These are phyloP conservation scores for Albula glossodonta DNA, from an alignment of 2,113 vertebrate genomes.

Conservation along the genomic window DNA sequence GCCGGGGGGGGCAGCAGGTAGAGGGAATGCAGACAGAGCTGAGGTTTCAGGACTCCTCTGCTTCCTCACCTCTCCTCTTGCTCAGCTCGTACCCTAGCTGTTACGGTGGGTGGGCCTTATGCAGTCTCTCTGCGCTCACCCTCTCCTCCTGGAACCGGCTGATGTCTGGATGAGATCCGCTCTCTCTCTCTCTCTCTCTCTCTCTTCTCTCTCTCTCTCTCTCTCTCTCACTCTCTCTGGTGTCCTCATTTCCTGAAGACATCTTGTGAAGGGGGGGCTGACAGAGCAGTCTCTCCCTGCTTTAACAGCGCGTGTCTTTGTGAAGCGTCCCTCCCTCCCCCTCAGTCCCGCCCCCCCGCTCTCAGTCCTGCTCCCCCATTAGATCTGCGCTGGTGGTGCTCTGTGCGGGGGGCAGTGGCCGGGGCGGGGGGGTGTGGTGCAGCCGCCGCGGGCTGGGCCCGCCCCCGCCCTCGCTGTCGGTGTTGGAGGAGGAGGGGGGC, in stretches of 20 bases:
- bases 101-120: no score
- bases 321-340: not conserved
- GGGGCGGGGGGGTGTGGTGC: slow-evolving; percentile 78
- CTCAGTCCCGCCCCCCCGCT: slow-evolving; percentile 58
- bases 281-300: slow-evolving; percentile 33
- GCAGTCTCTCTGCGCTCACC: not conserved
- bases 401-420: slow-evolving; percentile 78
- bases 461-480: slow-evolving; percentile 64
- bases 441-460: slow-evolving; percentile 73
- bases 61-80: not conserved
- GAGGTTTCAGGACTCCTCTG: not conserved
- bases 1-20: no score
- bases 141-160: not conserved
- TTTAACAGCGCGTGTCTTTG: slow-evolving; percentile 36
- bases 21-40: no score
- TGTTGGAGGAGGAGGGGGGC: slow-evolving; percentile 57
- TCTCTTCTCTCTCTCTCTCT: slow-evolving; percentile 23
- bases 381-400: slow-evolving; percentile 77
- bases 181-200: not conserved
- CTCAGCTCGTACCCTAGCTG: no score
- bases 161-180: not conserved
- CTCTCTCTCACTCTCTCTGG: slow-evolving; percentile 20
- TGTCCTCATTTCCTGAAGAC: slow-evolving; percentile 17
- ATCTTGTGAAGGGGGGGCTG: slow-evolving; percentile 17
- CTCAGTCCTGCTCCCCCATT: slow-evolving; percentile 66